Evolutionary conservation across 2,113 vertebrate species (phyloP), one percentile per base, ranked within the genome.

Genomic region (Oreocharis arfaki): DNA sequence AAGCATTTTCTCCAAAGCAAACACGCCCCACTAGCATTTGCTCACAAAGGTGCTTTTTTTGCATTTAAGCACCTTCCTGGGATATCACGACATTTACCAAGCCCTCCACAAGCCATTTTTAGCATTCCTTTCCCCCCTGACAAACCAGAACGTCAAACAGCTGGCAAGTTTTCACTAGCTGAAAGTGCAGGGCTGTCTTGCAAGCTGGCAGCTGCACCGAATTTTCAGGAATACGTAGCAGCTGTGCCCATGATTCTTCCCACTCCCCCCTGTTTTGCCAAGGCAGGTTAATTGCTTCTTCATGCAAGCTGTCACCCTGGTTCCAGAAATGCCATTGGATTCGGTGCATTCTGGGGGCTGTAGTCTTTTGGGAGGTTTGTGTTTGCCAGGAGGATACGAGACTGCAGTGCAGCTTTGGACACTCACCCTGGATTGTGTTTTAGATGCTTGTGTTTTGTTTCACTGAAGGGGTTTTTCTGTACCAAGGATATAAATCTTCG

Each of bases 221-320:
- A 49, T 88, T 86, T 83, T 70, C 82, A 80, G 33, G 87, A 82
- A 73, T 23, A 47, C 0, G 1, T 32, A 86, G 80, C 85, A 96
- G 71, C 85, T 93, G 92, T 44, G 70, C 79, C 13, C 68, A 24
- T 7, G 64, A 57, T 79, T n/a, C 39, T 80, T 55, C 77, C 53
- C 76, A 53, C 75, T 85, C 7, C 8, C 75, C 63, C 44, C 47
- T 41, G 35, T 64, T 95, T 90, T 59, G 47, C 90, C 64, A 57
- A 44, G 52, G 79, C 52, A 77, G 87, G 95, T 91, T 93, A 83
- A 95, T 90, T 90, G 71, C 32, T 83, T 14, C 71, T 93, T n/a
- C 55, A 22, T 11, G 56, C 69, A 75, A 92, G 65, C 83, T 74
- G 90, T 63, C 90, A 64, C 46, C 49, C 28, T n/a, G 35, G 39